Evolutionary conservation across 2,113 vertebrate genomes (phyloP).

Genomic region (Gorsachius goisagi): DNA sequence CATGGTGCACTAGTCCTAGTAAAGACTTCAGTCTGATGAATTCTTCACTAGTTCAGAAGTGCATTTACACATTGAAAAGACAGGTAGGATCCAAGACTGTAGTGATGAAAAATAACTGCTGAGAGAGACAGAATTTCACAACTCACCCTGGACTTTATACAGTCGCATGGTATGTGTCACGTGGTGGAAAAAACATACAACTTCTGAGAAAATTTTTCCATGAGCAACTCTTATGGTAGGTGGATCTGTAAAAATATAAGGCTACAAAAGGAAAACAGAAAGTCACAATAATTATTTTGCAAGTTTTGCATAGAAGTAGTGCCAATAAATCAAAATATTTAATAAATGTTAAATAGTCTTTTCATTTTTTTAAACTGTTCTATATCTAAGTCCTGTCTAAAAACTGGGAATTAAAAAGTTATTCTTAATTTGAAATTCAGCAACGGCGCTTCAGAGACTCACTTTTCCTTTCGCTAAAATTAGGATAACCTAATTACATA

Average conservation of each 20-base stretch:
- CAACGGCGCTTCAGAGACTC: background rate
- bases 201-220: conserved; percentile 88
- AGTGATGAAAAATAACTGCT: background rate
- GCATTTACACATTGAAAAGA: background rate
- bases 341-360: background rate
- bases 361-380: background rate
- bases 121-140: background rate
- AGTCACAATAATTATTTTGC: background rate
- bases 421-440: background rate
- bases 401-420: background rate
- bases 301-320: background rate
- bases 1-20: no score
- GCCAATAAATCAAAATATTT: background rate
- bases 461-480: background rate
- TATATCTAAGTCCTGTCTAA: background rate
- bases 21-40: background rate
- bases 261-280: conserved; percentile 65
- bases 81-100: background rate
- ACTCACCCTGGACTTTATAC: conserved; percentile 81
- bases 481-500: background rate
- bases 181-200: conserved; percentile 83
- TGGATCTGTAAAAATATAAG: conserved; percentile 73
- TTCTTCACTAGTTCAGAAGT: background rate
- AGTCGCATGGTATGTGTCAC: conserved; percentile 84
- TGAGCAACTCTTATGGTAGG: conserved; percentile 81